phyloP scores from a whole-genome alignment of 2,797 vertebrate species.

The Eleutherodactylus coqui region DNA sequence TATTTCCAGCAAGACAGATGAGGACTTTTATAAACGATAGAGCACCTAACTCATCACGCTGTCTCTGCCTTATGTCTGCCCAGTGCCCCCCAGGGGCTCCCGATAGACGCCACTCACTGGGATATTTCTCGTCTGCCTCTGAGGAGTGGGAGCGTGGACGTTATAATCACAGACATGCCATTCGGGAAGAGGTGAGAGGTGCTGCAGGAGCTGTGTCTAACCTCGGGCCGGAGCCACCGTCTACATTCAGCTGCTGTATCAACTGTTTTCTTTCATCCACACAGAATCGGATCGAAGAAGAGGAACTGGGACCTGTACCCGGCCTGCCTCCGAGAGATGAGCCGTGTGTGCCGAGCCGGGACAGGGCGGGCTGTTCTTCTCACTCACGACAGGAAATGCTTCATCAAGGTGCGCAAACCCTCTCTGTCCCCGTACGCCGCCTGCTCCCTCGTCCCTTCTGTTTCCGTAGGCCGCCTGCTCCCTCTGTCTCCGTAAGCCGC shows the following conservation, averaged over 20 bases:
- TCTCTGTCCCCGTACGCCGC: too few relatives aligned
- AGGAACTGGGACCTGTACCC: conserved; percentile 98
- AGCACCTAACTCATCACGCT: too few relatives aligned
- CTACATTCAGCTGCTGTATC: neutral
- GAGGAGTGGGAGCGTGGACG: conserved; percentile 87
- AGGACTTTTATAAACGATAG: too few relatives aligned
- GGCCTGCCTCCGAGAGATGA: conserved; percentile 92
- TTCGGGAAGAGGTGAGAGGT: conserved; percentile 91
- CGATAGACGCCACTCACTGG: conserved; percentile 90
- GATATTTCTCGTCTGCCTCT: conserved; percentile 89
- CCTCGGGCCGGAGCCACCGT: too few relatives aligned
- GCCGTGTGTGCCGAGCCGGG: conserved; percentile 87
- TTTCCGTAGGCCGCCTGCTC: neutral
- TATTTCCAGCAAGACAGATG: too few relatives aligned
- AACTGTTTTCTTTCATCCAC: neutral
- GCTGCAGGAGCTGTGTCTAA: neutral
- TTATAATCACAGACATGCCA: conserved; percentile 94
- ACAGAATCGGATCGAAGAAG: conserved; percentile 93
- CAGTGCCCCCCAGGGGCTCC: conserved; percentile 76
- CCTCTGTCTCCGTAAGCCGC: neutral
- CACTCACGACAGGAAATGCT: conserved; percentile 97
- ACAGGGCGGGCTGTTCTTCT: conserved; percentile 91
- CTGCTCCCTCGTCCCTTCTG: neutral
- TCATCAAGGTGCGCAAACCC: conserved; percentile 83
- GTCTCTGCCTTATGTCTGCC: neutral